A percentile compares a stretch with the other conserved stretches of the same genome.
Conservation (phyloP, 2,888 invertebrate genomes). For the Troides aeacus region DNA sequence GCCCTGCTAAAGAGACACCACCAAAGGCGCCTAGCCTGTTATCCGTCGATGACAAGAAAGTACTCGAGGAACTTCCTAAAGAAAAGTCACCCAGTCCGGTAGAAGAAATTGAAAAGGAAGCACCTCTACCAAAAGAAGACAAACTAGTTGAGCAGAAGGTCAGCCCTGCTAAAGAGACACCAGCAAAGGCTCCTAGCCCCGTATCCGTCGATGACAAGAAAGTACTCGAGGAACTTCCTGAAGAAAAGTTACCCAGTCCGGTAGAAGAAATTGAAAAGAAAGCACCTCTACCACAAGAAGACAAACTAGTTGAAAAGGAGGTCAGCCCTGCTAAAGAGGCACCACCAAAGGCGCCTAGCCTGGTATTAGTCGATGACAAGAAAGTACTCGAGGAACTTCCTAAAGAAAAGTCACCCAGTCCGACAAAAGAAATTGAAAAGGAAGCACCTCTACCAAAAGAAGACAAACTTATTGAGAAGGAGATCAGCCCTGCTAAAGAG, state of each 20-base stretch:
- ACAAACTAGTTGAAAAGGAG: too few relatives aligned
- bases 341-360: conserved; percentile 27
- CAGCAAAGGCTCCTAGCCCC: not conserved
- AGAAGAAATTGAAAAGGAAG: not conserved
- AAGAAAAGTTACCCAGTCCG: not conserved
- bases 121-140: not conserved
- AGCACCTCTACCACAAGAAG: too few relatives aligned
- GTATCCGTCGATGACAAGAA: too few relatives aligned
- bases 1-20: conserved; percentile 8
- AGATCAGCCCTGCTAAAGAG: too few relatives aligned
- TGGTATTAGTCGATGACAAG: not conserved
- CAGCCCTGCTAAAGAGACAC: conserved; percentile 10
- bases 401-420: conserved; percentile 11
- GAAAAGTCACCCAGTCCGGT: not conserved
- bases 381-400: not conserved
- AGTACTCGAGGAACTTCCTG: not conserved
- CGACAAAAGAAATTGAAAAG: too few relatives aligned
- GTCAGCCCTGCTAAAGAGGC: not conserved
- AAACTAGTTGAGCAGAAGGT: not conserved
- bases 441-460: too few relatives aligned
- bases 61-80: not conserved
- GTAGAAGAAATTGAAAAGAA: too few relatives aligned
- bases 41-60: not conserved
- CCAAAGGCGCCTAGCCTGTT: conserved; percentile 25
- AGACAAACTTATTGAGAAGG: too few relatives aligned